Conservation (phyloP, 2,888 invertebrate species). For the Drosophila longiperda region DNA sequence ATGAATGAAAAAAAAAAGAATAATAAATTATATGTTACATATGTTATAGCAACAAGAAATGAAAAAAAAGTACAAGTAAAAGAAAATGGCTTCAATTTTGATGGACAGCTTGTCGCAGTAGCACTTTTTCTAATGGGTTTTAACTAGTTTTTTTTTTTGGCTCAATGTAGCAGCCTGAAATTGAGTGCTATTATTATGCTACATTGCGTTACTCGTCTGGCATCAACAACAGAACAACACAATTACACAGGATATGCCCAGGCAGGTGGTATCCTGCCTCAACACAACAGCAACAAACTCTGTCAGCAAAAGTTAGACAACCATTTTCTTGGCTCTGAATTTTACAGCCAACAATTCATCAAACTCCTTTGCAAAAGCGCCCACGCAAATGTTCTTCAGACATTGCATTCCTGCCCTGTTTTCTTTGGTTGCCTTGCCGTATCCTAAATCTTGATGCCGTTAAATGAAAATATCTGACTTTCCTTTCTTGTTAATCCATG, state of each 20-base stretch:
- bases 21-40: conserved; percentile 50
- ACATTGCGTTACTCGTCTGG: conserved; percentile 5
- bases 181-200: conserved; percentile 41
- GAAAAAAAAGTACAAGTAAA: not conserved
- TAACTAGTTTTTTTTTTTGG: conserved; percentile 39
- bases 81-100: conserved; percentile 34
- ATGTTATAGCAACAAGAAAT: conserved; percentile 1
- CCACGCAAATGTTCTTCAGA: conserved; percentile 5
- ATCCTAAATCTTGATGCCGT: conserved; percentile 2
- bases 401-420: conserved; percentile 32
- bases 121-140: conserved; percentile 52
- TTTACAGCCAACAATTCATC: conserved; percentile 67
- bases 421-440: not conserved
- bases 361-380: conserved; percentile 38
- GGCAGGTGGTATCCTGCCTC: conserved; percentile 1
- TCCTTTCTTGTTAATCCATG: conserved; percentile 62
- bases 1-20: conserved; percentile 2
- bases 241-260: conserved; percentile 12
- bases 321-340: conserved; percentile 32
- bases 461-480: conserved; percentile 38
- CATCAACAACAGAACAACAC: not conserved
- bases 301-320: conserved; percentile 25
- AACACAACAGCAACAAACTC: not conserved
- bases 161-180: conserved; percentile 14
- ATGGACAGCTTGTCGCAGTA: conserved; percentile 53